Evolutionary conservation across 2,797 vertebrate genomes (phyloP).

Genomic region (Thripadectes ignobilis): DNA sequence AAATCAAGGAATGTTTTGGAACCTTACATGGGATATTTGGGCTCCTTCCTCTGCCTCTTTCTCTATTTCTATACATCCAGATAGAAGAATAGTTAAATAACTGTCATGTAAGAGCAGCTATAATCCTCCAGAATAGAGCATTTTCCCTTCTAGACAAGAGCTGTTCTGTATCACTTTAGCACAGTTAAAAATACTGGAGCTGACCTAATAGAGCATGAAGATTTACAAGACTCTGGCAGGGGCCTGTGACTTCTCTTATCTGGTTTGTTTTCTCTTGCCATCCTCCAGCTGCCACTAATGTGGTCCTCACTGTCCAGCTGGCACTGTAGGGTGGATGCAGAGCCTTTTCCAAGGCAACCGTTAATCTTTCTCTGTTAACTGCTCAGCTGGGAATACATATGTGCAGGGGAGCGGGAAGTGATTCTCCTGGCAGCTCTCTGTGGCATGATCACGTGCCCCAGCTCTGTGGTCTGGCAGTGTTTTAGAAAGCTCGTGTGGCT

Average conservation of each 20-base stretch:
- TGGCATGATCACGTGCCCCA: background rate
- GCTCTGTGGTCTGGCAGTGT: background rate
- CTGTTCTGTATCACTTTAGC: conserved; percentile 11
- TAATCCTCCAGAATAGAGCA: background rate
- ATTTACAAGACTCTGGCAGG: background rate
- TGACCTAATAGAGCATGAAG: background rate
- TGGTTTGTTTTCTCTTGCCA: conserved; percentile 42
- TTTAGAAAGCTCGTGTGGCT: background rate
- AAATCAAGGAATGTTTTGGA: background rate
- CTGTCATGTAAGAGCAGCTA: background rate
- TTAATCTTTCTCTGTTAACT: conserved; percentile 61
- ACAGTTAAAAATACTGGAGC: background rate
- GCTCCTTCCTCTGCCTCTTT: background rate
- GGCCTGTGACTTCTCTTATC: conserved; percentile 9
- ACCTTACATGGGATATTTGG: background rate
- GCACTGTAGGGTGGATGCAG: background rate
- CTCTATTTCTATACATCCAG: background rate
- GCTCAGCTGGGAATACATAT: conserved; percentile 8
- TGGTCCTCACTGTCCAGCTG: conserved; percentile 52
- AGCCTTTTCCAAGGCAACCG: conserved; percentile 28
- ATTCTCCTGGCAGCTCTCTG: conserved; percentile 4
- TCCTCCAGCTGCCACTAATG: conserved; percentile 58
- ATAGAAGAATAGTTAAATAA: background rate
- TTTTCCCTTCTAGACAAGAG: background rate
- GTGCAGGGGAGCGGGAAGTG: background rate